Evolutionary conservation across 2,113 vertebrate species (phyloP), one percentile per base, ranked within the genome.

Genomic region (Cynoglossus semilaevis): DNA sequence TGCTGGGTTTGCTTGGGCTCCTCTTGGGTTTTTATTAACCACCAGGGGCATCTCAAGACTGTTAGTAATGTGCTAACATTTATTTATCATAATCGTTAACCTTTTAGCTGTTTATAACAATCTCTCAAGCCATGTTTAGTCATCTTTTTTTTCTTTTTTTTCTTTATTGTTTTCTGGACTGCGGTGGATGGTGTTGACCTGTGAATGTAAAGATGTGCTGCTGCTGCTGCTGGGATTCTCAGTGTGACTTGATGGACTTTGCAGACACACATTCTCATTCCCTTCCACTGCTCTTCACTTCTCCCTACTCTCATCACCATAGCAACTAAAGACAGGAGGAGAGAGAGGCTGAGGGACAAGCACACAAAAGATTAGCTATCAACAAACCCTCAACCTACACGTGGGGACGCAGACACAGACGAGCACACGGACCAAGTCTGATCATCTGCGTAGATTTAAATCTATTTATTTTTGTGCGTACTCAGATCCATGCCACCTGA

Each of bases 271-370:
- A 79, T 77, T 85, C 73, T 80, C 59, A 74, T 83, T 86, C 81
- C 72, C 83, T 85, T 79, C 80, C 77, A 72, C 79, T 43, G 76
- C 77, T 83, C 77, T 74, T 44, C 52, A 68, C 59, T 76, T 83
- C 78, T 79, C 81, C 67, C 55, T 61, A 51, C 70, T 74, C 74
- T 55, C 48, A 87, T 91, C 69, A 48, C 87, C 88, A 90, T 92
- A 80, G 89, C 87, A 91, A 92, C 90, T 55, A 80, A 88, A 82
- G 80, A 83, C 86, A 78, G 62, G 78, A 74, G 78, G 82, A 81
- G 69, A 59, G 67, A 59, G 54, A 49, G 51, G 77, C 57, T 70
- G 62, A 89, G 81, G 80, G 78, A 90, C 82, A 73, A 68, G 61
- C 50, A n/a, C 70, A 84, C 74, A 77, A 76, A 87, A 86, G 75